A percentile compares a stretch with the other conserved stretches of the same genome.
phyloP scores from a whole-genome alignment of 2,888 invertebrate genomes.

The Morinoia aosen region DNA sequence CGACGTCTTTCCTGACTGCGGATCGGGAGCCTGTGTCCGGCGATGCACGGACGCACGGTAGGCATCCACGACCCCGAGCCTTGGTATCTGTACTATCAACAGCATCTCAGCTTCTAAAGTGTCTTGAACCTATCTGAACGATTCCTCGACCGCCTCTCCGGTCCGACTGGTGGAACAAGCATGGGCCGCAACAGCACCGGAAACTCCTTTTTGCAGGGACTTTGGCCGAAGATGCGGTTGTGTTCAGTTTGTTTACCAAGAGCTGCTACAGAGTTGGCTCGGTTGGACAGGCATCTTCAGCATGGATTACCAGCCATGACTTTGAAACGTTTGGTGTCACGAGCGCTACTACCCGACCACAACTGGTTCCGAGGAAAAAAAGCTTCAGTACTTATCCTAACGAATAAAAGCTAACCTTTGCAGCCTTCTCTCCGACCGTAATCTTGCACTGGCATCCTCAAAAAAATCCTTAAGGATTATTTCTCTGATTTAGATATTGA shows the following conservation, averaged over 20 bases:
- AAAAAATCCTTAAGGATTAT: neutral
- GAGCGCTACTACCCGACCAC: constrained; percentile 45
- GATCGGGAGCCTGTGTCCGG: constrained; percentile 43
- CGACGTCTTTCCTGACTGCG: constrained; percentile 48
- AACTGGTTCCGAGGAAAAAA: constrained; percentile 27
- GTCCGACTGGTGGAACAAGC: neutral
- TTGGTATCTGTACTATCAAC: constrained; percentile 52
- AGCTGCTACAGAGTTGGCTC: neutral
- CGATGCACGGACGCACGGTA: constrained; percentile 50
- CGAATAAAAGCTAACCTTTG: constrained; percentile 32
- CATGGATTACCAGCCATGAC: constrained; percentile 53
- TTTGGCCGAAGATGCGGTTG: neutral
- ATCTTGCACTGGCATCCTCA: neutral
- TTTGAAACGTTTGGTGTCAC: constrained; percentile 51
- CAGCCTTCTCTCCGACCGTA: neutral
- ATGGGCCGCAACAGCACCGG: neutral
- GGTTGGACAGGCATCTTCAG: constrained; percentile 52
- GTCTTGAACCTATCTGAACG: neutral
- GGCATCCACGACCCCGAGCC: constrained; percentile 48
- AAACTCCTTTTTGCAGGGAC: neutral
- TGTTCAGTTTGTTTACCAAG: constrained; percentile 16
- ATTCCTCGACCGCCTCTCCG: neutral
- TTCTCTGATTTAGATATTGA: neutral
- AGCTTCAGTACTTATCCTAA: constrained; percentile 19
- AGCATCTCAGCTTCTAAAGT: constrained; percentile 28